Conservation (phyloP, 2,113 vertebrate species). For the Lagenorhynchus albirostris region DNA sequence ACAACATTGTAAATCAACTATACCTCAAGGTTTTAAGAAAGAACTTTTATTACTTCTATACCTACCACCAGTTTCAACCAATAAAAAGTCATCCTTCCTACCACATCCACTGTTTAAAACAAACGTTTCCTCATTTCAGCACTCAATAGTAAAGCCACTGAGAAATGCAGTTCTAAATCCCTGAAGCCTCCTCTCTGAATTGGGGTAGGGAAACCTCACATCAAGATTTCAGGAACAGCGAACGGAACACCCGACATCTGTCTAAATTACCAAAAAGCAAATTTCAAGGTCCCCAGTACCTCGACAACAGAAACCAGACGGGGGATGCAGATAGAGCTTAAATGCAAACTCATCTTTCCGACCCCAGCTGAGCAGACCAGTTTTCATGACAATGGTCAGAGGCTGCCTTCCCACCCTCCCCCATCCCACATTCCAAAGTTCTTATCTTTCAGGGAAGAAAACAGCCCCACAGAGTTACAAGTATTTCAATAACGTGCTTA, state of each 20-base stretch:
- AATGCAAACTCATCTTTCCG: neutral
- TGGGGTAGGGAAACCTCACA: neutral
- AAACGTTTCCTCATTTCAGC: neutral
- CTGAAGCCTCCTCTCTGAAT: neutral
- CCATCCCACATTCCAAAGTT: conserved; percentile 67
- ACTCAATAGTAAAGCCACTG: neutral
- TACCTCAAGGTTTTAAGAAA: neutral
- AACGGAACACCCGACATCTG: neutral
- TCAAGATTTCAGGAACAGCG: neutral
- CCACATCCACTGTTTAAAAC: neutral
- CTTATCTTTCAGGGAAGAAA: conserved; percentile 70
- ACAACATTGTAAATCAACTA: neutral
- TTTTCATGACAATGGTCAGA: conserved; percentile 27
- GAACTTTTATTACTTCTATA: neutral
- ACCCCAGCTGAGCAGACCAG: neutral
- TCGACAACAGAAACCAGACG: neutral
- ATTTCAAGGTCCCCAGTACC: neutral
- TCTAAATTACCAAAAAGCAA: neutral
- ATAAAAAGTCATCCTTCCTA: neutral
- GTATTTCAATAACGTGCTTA: conserved; percentile 78
- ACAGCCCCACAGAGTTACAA: conserved; percentile 69
- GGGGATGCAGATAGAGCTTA: neutral
- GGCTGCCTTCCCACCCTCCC: neutral
- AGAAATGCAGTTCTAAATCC: neutral
- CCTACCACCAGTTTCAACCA: neutral